Conservation (phyloP, 1,140 invertebrate species). For the Venustaconcha ellipsiformis region DNA sequence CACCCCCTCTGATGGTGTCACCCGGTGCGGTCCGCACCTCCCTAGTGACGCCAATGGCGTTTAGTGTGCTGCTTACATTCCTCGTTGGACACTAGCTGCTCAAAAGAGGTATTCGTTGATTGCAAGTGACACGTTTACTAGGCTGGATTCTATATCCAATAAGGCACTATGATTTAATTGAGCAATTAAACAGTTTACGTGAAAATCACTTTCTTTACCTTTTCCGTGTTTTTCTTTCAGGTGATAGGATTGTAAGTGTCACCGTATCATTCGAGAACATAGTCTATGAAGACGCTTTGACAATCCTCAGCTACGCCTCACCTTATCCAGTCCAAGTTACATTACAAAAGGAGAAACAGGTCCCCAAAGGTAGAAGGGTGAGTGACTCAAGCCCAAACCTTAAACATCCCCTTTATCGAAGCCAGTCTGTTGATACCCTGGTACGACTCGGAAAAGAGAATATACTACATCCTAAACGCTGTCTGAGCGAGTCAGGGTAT, state of each 20-base stretch:
- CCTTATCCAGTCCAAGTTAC: constrained; percentile 81
- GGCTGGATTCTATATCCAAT: too few species aligned
- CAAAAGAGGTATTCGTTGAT: background rate
- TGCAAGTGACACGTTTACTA: constrained; percentile 6
- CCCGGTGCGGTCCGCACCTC: too few species aligned
- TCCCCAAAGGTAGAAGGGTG: constrained; percentile 19
- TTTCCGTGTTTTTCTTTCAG: constrained; percentile 72
- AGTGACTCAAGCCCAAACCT: constrained; percentile 41
- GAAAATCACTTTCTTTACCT: background rate
- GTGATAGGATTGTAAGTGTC: constrained; percentile 86
- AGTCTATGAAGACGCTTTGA: constrained; percentile 90
- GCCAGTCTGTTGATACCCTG: constrained; percentile 78
- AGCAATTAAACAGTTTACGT: background rate
- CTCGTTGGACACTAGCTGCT: too few species aligned
- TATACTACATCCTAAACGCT: constrained; percentile 40
- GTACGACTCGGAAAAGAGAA: constrained; percentile 22
- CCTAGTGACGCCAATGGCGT: too few species aligned
- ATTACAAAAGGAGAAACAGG: constrained; percentile 46
- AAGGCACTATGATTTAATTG: too few species aligned
- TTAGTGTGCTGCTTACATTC: too few species aligned
- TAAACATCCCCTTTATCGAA: constrained; percentile 77
- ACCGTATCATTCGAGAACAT: constrained; percentile 89
- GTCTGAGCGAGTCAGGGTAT: constrained; percentile 46
- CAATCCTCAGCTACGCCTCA: constrained; percentile 91
- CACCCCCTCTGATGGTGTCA: too few species aligned